Evolutionary conservation across 2,797 vertebrate genomes (phyloP).

Genomic region (Acanthornis magna): DNA sequence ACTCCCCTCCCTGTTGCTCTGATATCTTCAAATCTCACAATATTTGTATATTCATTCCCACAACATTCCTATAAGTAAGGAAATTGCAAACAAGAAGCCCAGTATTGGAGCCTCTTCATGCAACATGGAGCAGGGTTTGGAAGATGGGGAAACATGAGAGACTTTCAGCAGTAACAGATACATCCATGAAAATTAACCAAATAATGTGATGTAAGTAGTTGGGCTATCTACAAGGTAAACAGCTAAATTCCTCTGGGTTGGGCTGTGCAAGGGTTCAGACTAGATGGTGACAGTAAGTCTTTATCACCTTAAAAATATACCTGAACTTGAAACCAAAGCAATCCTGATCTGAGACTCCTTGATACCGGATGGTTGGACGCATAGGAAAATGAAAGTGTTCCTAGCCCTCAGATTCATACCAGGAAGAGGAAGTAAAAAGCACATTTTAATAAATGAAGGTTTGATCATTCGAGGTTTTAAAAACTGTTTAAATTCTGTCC

Average conservation of each 20-base stretch:
- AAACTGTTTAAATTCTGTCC: not conserved
- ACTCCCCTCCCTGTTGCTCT: conserved; percentile 11
- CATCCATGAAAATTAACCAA: not conserved
- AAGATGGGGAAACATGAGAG: not conserved
- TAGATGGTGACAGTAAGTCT: not conserved
- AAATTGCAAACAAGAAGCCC: not conserved
- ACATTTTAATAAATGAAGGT: not conserved
- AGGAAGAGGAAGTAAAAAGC: not conserved
- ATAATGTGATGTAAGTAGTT: not conserved
- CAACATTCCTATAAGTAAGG: conserved; percentile 43
- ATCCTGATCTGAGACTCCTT: not conserved
- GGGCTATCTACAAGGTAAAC: not conserved
- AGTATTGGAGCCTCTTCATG: not conserved
- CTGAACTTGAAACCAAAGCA: not conserved
- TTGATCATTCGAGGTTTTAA: not conserved
- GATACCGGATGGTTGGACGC: not conserved
- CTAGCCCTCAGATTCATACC: not conserved
- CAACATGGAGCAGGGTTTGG: not conserved
- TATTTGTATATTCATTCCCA: conserved; percentile 45
- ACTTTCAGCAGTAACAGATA: not conserved
- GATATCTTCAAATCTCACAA: conserved; percentile 35
- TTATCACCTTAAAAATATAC: conserved; percentile 15
- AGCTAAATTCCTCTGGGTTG: not conserved
- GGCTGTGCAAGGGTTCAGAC: not conserved
- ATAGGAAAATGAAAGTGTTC: not conserved